Percentiles rank a stretch among this genome's conserved stretches.
Conservation (phyloP, 1,140 invertebrate genomes). For the Onthophagus taurus region DNA sequence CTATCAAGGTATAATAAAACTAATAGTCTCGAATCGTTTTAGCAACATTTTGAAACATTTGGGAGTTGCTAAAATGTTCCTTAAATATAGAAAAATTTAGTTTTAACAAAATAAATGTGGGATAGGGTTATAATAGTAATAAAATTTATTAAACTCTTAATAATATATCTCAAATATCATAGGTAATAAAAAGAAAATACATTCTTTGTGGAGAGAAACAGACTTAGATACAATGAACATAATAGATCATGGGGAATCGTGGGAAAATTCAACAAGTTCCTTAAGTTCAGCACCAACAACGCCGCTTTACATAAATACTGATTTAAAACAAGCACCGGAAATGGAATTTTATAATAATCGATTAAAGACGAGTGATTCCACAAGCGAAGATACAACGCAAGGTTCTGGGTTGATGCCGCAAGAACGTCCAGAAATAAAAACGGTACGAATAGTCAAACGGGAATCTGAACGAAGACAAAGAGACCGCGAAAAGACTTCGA, state of each 20-base stretch:
- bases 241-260: slow-evolving; percentile 45
- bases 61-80: neutral
- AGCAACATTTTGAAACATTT: too few species aligned
- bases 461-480: slow-evolving; percentile 77
- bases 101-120: neutral
- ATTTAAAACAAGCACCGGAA: slow-evolving; percentile 21
- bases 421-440: slow-evolving; percentile 83
- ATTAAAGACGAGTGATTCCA: slow-evolving; percentile 27
- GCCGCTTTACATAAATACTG: slow-evolving; percentile 30
- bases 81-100: neutral
- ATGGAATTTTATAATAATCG: slow-evolving; percentile 23
- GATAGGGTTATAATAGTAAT: neutral
- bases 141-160: slow-evolving; percentile 1
- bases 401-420: slow-evolving; percentile 37
- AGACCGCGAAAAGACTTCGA: slow-evolving; percentile 45
- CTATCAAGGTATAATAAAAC: slow-evolving; percentile 16
- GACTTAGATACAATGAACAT: slow-evolving; percentile 73
- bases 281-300: slow-evolving; percentile 21
- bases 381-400: slow-evolving; percentile 27
- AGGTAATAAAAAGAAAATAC: slow-evolving; percentile 32
- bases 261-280: slow-evolving; percentile 21
- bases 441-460: slow-evolving; percentile 85
- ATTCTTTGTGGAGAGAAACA: slow-evolving; percentile 73
- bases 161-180: slow-evolving; percentile 6
- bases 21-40: too few species aligned